Evolutionary conservation across 2,113 vertebrate species (phyloP), one percentile per base, ranked within the genome.

Genomic region (Notarius quadriscutis): DNA sequence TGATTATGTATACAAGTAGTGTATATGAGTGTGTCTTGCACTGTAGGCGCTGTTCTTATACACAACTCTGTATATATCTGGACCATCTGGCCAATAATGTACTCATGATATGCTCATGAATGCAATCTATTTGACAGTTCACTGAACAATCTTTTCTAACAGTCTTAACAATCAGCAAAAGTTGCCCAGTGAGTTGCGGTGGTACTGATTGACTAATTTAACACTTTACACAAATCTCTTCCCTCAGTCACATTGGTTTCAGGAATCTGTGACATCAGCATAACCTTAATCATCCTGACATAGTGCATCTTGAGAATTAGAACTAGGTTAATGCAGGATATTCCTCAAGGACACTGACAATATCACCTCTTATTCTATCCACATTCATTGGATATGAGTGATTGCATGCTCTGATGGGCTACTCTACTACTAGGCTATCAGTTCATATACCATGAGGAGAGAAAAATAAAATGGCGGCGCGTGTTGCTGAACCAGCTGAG

Each of bases 281-380:
- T 14, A 84, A 50, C 22, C 69, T 41, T 25, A 48, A 11, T 53
- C 25, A 20, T 60, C 41, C 18, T 71, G 25, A 25, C 15, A n/a
- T 8, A 14, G 75, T 81, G 82, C 65, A 25, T 86, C 87, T 86
- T 86, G 83, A 84, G 50, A 75, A 58, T 55, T 27, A 74, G 17
- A 87, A 85, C 55, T 91, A 89, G 89, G 87, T 88, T 89, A 89
- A 83, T 91, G 83, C 88, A 90, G 20, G 12, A 72, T 74, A 87
- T 89, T 57, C 87, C 83, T 87, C 86, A 90, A 86, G 86, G 88
- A 81, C 87, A 87, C 48, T 7, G 17, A 48, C 34, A 18, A 17
- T 41, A 41, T 41, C 6, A 72, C 30, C 7, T 72, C 41, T 41
- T 41, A 41, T 41, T 41, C 41, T 41, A 41, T 41, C 41, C 41